phyloP scores from a whole-genome alignment of 2,797 vertebrate genomes.

The Darevskia mixta region DNA sequence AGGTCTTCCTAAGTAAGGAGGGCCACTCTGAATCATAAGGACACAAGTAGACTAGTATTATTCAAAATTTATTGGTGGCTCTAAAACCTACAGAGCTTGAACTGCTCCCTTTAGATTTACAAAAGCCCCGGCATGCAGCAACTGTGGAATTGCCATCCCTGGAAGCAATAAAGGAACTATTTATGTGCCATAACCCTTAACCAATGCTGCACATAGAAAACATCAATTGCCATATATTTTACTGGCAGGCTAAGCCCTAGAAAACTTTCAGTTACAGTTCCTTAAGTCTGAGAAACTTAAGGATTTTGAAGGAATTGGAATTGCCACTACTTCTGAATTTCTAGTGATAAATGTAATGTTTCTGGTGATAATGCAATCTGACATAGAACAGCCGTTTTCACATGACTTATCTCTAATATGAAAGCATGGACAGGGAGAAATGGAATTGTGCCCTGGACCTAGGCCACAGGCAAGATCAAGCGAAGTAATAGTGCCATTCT shows the following conservation, averaged over 20 bases:
- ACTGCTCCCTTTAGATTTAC: not conserved
- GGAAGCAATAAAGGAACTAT: not conserved
- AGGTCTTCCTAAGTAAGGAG: not conserved
- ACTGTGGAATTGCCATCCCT: rapidly evolving
- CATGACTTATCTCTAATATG: not conserved
- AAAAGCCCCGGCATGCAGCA: not conserved
- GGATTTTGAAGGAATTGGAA: not conserved
- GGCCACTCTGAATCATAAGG: not conserved
- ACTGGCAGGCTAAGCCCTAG: not conserved
- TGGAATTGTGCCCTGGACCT: no score
- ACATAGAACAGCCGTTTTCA: not conserved
- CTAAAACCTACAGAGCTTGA: not conserved
- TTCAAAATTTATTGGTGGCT: not conserved
- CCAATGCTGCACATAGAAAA: not conserved
- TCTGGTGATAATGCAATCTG: not conserved
- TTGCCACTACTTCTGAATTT: not conserved
- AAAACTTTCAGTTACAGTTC: not conserved
- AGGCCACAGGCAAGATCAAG: not conserved
- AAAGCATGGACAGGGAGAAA: not conserved
- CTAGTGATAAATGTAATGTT: not conserved
- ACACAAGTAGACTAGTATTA: not conserved
- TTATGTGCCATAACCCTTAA: not conserved
- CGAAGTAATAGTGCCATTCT: not conserved
- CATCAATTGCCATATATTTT: not conserved
- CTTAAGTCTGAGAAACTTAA: not conserved